phyloP scores from a whole-genome alignment of 2,888 invertebrate species.

The Nomada hirtipes region DNA sequence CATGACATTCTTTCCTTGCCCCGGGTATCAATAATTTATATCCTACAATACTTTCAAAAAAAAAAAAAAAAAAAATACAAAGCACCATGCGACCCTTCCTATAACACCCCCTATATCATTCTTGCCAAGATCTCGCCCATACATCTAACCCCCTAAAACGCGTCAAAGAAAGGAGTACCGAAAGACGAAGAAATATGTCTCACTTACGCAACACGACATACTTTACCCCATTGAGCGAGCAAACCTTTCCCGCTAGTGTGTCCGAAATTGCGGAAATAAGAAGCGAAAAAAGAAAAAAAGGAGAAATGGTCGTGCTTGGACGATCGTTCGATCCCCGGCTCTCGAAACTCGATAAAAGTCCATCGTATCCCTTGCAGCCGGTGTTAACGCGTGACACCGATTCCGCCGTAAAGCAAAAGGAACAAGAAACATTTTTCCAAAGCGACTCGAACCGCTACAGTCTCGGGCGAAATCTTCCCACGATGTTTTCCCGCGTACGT shows the following conservation, averaged over 20 bases:
- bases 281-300: too few species aligned
- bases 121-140: too few species aligned
- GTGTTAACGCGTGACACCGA: not conserved
- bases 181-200: not conserved
- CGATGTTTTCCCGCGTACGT: not conserved
- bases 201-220: not conserved
- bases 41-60: too few species aligned
- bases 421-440: not conserved
- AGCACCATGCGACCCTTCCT: too few species aligned
- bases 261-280: slow-evolving; percentile 21
- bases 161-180: not conserved
- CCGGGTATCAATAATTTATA: too few species aligned
- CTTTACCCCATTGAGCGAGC: not conserved
- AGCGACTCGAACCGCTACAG: not conserved
- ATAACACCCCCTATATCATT: too few species aligned
- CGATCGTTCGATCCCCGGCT: not conserved
- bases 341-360: slow-evolving; percentile 20
- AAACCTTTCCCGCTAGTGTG: not conserved
- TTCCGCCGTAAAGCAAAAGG: not conserved
- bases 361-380: not conserved
- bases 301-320: not conserved
- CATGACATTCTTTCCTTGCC: too few species aligned
- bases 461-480: not conserved
- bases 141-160: too few species aligned
- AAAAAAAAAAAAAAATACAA: too few species aligned